A percentile compares a stretch with the other conserved stretches of the same genome.
These are phyloP conservation scores for Oxycera nigricornis DNA, from an alignment of 2,888 invertebrate species.

Conservation along the genomic window DNA sequence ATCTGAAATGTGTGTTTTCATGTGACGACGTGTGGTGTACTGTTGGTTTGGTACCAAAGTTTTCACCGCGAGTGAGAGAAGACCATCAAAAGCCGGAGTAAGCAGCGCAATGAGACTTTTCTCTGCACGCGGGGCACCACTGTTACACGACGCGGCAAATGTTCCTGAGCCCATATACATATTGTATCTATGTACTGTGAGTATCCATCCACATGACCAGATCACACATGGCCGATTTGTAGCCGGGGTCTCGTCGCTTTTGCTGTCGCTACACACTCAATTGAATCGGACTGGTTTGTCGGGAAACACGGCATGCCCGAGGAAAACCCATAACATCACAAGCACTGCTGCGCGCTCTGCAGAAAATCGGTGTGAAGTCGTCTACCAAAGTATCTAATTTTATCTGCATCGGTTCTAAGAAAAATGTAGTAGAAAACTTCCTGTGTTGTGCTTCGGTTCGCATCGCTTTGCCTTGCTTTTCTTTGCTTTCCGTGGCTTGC, in stretches of 20 bases:
- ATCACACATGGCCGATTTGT: constrained; percentile 36
- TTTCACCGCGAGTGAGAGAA: not conserved
- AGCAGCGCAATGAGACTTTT: constrained; percentile 26
- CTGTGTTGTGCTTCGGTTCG: not conserved
- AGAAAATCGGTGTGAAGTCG: not conserved
- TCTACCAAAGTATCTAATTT: constrained; percentile 24
- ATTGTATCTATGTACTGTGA: constrained; percentile 3
- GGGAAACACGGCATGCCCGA: constrained; percentile 30
- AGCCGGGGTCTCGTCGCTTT: constrained; percentile 31
- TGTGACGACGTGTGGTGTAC: not conserved
- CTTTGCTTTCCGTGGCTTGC: too few relatives aligned
- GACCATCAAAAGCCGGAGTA: not conserved
- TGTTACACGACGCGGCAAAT: not conserved
- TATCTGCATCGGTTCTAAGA: not conserved
- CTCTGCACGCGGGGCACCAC: not conserved
- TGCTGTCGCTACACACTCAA: constrained; percentile 34
- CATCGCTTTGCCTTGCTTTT: not conserved
- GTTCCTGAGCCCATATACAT: not conserved
- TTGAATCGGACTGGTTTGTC: constrained; percentile 39
- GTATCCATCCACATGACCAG: constrained; percentile 38
- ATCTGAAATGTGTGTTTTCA: constrained; percentile 1
- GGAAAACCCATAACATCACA: constrained; percentile 5
- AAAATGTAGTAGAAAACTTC: constrained; percentile 14
- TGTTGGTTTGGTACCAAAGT: not conserved
- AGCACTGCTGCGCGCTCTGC: not conserved